Base-by-base conservation (phyloP, 2,797 vertebrate species). In the Neopelma chrysocephalum region DNA sequence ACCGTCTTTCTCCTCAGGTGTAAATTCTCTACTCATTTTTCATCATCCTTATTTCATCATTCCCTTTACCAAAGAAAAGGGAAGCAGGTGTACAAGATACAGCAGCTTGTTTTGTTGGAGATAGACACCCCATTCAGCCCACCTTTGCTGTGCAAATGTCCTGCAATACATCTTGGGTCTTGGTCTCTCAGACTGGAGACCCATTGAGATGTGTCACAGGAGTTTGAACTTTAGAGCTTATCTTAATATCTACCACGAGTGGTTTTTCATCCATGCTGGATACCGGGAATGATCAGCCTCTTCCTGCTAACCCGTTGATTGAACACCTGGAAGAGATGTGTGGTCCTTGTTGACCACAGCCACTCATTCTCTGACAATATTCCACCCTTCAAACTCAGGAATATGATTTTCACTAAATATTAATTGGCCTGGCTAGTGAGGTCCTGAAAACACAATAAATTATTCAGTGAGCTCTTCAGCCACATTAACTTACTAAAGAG, bases 401-500 rank as follows among this genome's bases (percentile, higher is more conserved):
- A 70, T 56, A 72, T 42, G 47, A 64, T 94, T 96, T 94, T 84
- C 48, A 64, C 85, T 89, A 86, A 86, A 73, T 83, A 96, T 64
- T 93, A 90, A 90, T 87, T 7, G 11, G 10, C 25, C 69, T 73
- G 62, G 66, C 51, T 62, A 62, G 54, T 15, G 56, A 87, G 66
- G 80, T 87, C 76, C 82, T 90, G 71, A 84, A 92, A 94, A 79
- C 42, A 76, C 15, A 26, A 70, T 87, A 29, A 84, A 94, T 94
- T 84, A 95, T 89, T 95, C 66, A 91, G 48, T 1, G 7, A 31
- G 23, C 6, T 89, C 48, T 84, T 70, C 62, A 43, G 85, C 77
- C 90, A 84, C 66, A 43, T 84, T 79, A 82, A 60, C 70, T 77
- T 15, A 27, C n/a, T 51, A 7, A 13, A 50, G 77, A 70, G 64